Percentiles rank a stretch among this genome's conserved stretches.
phyloP scores from a whole-genome alignment of 2,113 vertebrate genomes.

The Leptodactylus fuscus region DNA sequence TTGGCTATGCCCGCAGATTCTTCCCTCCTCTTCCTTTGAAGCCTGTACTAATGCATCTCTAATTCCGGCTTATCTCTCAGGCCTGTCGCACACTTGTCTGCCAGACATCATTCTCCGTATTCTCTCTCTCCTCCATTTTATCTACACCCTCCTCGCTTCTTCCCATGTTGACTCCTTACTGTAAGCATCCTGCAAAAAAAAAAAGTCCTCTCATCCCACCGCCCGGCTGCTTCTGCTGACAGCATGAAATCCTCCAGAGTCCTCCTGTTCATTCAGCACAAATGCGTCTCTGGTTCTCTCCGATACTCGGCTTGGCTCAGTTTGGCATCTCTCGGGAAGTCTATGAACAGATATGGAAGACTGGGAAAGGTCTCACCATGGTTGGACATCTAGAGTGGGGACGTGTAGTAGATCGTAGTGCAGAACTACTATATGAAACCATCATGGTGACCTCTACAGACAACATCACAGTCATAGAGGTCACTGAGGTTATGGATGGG shows the following conservation, averaged over 20 bases:
- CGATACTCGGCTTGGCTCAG: not conserved
- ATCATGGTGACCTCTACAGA: not conserved
- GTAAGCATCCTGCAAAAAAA: conserved; percentile 42
- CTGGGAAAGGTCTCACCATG: conserved; percentile 9
- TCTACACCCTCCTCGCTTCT: not conserved
- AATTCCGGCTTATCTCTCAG: conserved; percentile 67
- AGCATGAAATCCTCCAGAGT: conserved; percentile 53
- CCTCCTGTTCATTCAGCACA: conserved; percentile 58
- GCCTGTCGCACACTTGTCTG: conserved; percentile 64
- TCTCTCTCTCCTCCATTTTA: accelerated
- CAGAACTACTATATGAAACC: not conserved
- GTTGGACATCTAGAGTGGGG: not conserved
- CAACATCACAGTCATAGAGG: not conserved
- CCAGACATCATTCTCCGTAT: conserved; percentile 45
- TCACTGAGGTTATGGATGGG: too few species aligned
- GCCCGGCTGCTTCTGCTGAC: conserved; percentile 56
- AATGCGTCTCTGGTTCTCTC: conserved; percentile 47
- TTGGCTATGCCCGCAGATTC: conserved; percentile 58
- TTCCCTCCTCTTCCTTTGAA: conserved; percentile 60
- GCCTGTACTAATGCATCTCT: conserved; percentile 65
- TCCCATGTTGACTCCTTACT: not conserved
- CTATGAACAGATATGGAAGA: not conserved
- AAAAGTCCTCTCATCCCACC: conserved; percentile 36
- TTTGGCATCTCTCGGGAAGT: conserved; percentile 31
- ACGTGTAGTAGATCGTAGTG: not conserved